Base-by-base conservation (phyloP, 2,113 vertebrate species). In the Callipepla squamata region DNA sequence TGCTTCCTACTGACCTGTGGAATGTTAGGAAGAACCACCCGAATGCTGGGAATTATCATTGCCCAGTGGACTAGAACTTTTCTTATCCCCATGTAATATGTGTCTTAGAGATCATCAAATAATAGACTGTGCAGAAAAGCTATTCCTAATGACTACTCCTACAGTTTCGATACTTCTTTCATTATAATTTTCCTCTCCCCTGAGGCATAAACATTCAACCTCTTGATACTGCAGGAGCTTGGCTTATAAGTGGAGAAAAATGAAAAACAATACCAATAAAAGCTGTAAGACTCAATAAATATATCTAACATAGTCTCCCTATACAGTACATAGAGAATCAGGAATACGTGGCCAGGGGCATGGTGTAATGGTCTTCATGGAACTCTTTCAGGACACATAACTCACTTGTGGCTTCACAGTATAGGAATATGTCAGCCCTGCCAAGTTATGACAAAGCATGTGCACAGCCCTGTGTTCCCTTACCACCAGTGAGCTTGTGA, bases 181-280 rank as follows among this genome's bases (percentile, higher is more conserved):
- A 59, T 79, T 83, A 93, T 81, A 87, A 94, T 93, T 93, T 94
- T 95, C 45, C 19, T 85, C 86, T 96, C 80, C 84, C 92, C 69
- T 66, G 75, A 96, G 91, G 95, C 94, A 94, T 91, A 90, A 96
- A 94, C 93, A 94, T 92, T 96, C 78, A 42, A 26, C 79, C 82
- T 85, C 40, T 70, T 59, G 84, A 85, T 94, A 69, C 50, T 81
- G 42, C 47, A 89, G 53, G 42, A 87, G 47, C 58, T 90, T 91
- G 78, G 72, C 89, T 89, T 89, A 88, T 58, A 91, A 92, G 72
- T 53, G 70, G 82, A 92, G 65, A 88, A 95, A 93, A 94, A 90
- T 94, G 82, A 94, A 91, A 92, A 95, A 84, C 58, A 93, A 86
- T 58, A 61, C 61, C 68, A 95, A 79, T 96, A 88, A 90, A 91